Conservation (phyloP, 1,140 invertebrate species). For the Papilio polyxenes region DNA sequence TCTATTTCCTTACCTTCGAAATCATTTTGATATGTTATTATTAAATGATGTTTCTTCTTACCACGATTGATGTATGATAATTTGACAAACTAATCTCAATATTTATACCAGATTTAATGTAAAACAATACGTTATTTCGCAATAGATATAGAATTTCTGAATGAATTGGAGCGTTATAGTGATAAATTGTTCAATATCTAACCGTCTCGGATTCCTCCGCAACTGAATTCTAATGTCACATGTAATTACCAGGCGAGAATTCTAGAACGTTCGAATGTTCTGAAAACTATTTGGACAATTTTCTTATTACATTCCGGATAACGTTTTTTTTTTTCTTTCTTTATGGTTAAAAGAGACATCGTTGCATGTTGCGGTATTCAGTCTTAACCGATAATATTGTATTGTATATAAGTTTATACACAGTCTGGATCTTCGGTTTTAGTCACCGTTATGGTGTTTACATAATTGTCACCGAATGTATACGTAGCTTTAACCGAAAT, state of each 20-base stretch:
- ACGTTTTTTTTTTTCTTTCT: slow-evolving; percentile 7
- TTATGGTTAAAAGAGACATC: background rate
- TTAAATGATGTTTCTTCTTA: slow-evolving; percentile 50
- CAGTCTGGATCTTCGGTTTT: too few relatives aligned
- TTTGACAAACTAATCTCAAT: slow-evolving; percentile 48
- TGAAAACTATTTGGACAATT: slow-evolving; percentile 14
- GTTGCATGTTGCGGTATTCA: too few relatives aligned
- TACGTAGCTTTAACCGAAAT: too few relatives aligned
- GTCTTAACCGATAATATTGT: too few relatives aligned
- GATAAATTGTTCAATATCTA: slow-evolving; percentile 48
- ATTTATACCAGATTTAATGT: slow-evolving; percentile 71
- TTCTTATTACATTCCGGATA: slow-evolving; percentile 19
- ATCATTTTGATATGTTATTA: slow-evolving; percentile 53
- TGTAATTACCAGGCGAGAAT: slow-evolving; percentile 21
- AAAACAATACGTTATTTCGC: slow-evolving; percentile 68
- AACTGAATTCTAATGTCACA: slow-evolving; percentile 46
- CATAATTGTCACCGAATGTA: too few relatives aligned
- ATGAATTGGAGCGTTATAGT: slow-evolving; percentile 61
- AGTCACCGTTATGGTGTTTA: too few relatives aligned
- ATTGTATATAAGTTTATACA: too few relatives aligned
- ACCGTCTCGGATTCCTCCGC: slow-evolving; percentile 49
- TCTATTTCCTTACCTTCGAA: slow-evolving; percentile 53
- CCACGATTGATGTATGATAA: slow-evolving; percentile 57
- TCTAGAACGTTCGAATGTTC: slow-evolving; percentile 22
- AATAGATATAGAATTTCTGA: slow-evolving; percentile 63